These are phyloP conservation scores for Drosophila greeni DNA, from an alignment of 2,888 invertebrate species.

Conservation along the genomic window DNA sequence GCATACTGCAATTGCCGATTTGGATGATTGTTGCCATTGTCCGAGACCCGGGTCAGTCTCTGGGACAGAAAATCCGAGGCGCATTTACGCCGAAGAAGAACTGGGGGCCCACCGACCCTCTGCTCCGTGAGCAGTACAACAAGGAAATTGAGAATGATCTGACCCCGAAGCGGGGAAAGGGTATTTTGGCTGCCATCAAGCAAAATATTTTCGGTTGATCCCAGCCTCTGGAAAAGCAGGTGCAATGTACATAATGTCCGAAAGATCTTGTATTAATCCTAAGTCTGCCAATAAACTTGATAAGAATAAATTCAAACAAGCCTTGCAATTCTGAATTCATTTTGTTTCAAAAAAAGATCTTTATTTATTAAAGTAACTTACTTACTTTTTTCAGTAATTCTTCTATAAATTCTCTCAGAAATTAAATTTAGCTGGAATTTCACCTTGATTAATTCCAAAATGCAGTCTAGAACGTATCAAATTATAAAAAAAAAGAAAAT, in stretches of 20 bases:
- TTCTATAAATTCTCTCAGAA: neutral
- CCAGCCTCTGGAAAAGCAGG: neutral
- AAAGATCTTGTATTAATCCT: constrained; percentile 29
- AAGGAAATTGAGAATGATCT: constrained; percentile 75
- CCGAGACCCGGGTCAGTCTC: constrained; percentile 70
- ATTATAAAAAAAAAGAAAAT: neutral
- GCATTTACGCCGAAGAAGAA: constrained; percentile 80
- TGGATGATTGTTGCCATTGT: constrained; percentile 76
- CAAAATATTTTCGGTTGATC: constrained; percentile 74
- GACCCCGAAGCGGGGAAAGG: constrained; percentile 55
- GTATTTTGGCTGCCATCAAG: constrained; percentile 68
- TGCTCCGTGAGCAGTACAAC: constrained; percentile 80
- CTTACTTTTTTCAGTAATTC: too few relatives aligned
- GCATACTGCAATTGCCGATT: constrained; percentile 80
- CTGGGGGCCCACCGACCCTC: constrained; percentile 82
- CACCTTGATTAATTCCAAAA: neutral
- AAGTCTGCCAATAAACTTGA: constrained; percentile 55
- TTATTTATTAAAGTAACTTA: neutral
- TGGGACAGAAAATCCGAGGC: constrained; percentile 76
- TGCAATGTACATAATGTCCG: constrained; percentile 32
- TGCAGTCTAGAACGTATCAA: neutral
- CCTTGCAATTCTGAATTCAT: neutral
- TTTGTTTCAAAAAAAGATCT: neutral
- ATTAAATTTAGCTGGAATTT: neutral
- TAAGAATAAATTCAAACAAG: constrained; percentile 1